Conservation (phyloP, 2,113 vertebrate genomes). For the Scatophagus argus region DNA sequence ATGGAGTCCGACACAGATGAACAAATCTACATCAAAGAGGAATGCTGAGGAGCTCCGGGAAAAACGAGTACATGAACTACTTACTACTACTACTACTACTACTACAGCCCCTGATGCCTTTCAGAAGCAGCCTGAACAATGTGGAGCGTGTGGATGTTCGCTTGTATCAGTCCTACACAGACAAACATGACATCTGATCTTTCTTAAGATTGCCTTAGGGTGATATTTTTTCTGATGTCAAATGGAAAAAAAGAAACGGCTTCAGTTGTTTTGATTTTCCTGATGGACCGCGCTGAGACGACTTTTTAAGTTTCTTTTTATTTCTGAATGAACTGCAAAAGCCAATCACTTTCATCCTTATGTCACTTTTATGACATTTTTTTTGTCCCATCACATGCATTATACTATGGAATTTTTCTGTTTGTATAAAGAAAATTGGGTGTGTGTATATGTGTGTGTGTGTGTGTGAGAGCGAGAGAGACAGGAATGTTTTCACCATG, state of each 20-base stretch:
- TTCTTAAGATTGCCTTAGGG: conserved; percentile 60
- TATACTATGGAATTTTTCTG: conserved; percentile 60
- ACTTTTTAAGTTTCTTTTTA: conserved; percentile 42
- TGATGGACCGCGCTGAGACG: conserved; percentile 29
- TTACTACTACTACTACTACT: conserved; percentile 69
- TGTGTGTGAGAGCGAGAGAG: no score
- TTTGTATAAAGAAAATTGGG: conserved; percentile 73
- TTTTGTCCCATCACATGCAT: conserved; percentile 62
- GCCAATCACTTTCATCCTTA: conserved; percentile 77
- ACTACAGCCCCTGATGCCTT: conserved; percentile 82
- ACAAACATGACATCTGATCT: conserved; percentile 9
- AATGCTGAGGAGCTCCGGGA: conserved; percentile 86
- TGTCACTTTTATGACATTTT: conserved; percentile 61
- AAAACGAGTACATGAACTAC: conserved; percentile 50
- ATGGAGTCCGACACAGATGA: conserved; percentile 97
- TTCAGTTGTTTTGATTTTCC: conserved; percentile 36
- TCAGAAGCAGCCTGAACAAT: conserved; percentile 72
- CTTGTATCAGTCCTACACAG: conserved; percentile 7
- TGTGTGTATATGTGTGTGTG: conserved; percentile 29
- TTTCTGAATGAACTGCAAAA: conserved; percentile 71
- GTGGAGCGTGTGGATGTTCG: conserved; percentile 24
- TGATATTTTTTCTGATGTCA: conserved; percentile 39
- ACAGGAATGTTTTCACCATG: conserved; percentile 70
- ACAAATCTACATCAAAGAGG: conserved; percentile 96
- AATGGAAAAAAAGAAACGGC: conserved; percentile 1